Percentiles rank a stretch among this genome's conserved stretches.
These are phyloP conservation scores for Pterocles burchelli DNA, from an alignment of 2,113 vertebrate genomes.

Conservation along the genomic window DNA sequence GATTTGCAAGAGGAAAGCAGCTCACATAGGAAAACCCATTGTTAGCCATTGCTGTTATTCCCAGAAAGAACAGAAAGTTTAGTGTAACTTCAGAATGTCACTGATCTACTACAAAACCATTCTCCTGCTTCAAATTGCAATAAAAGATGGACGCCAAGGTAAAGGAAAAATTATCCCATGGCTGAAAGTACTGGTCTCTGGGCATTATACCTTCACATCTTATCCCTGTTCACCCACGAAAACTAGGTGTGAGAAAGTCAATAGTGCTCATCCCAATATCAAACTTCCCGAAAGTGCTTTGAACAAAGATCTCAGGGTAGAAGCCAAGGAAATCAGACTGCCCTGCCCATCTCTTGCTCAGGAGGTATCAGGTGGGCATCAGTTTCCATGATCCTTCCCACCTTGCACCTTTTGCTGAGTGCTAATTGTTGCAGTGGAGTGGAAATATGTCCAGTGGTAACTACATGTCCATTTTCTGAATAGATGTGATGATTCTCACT, in stretches of 20 bases:
- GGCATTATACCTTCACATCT: neutral
- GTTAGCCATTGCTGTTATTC: slow-evolving; percentile 33
- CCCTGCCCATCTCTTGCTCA: neutral
- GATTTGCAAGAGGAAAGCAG: slow-evolving; percentile 34
- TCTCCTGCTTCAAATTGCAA: neutral
- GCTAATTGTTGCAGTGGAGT: neutral
- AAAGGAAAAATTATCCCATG: slow-evolving; percentile 34
- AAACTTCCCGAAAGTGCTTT: neutral
- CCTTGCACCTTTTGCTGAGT: neutral
- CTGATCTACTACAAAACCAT: neutral
- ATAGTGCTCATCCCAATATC: neutral
- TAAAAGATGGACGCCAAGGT: accelerated
- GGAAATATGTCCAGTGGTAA: neutral
- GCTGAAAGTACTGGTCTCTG: slow-evolving; percentile 8
- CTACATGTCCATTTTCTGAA: neutral
- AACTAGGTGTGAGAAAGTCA: neutral
- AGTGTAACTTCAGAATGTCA: slow-evolving; percentile 18
- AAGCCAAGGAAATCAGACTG: neutral
- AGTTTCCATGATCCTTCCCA: neutral
- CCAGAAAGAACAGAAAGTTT: slow-evolving; percentile 41
- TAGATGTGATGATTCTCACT: neutral
- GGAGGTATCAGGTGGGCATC: neutral
- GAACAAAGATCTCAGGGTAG: neutral
- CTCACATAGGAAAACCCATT: slow-evolving; percentile 44
- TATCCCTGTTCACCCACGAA: neutral